Percentiles rank a stretch among this genome's conserved stretches.
These are phyloP conservation scores for Poeciliopsis occidentalis DNA, from an alignment of 2,113 vertebrate genomes.

Conservation along the genomic window DNA sequence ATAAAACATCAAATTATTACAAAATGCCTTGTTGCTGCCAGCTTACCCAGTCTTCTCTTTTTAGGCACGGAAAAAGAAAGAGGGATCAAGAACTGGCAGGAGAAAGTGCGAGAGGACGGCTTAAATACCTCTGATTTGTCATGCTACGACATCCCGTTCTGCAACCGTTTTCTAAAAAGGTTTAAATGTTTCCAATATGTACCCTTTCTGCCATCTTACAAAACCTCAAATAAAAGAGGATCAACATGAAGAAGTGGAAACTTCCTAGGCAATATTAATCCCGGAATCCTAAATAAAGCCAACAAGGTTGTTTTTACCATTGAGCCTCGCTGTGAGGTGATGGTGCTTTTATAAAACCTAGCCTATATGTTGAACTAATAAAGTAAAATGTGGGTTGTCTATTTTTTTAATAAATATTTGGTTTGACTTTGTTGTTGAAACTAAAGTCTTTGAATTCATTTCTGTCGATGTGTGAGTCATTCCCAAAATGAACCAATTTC, in stretches of 20 bases:
- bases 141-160: constrained; percentile 78
- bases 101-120: constrained; percentile 36
- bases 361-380: neutral
- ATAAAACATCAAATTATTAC: no score
- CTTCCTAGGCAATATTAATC: neutral
- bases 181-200: constrained; percentile 66
- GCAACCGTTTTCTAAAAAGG: constrained; percentile 47
- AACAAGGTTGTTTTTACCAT: neutral
- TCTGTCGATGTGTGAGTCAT: neutral
- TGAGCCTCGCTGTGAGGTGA: neutral
- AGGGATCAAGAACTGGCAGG: constrained; percentile 74
- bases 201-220: constrained; percentile 77
- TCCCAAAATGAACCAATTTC: neutral
- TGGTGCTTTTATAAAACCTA: no score
- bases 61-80: constrained; percentile 77
- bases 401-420: neutral
- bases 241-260: neutral
- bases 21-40: neutral
- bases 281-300: neutral
- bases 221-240: constrained; percentile 12
- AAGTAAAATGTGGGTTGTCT: neutral
- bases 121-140: constrained; percentile 52
- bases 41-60: neutral
- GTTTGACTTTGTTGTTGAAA: neutral
- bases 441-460: neutral